Base-by-base conservation (phyloP, 2,113 vertebrate species). In the Piaya cayana region DNA sequence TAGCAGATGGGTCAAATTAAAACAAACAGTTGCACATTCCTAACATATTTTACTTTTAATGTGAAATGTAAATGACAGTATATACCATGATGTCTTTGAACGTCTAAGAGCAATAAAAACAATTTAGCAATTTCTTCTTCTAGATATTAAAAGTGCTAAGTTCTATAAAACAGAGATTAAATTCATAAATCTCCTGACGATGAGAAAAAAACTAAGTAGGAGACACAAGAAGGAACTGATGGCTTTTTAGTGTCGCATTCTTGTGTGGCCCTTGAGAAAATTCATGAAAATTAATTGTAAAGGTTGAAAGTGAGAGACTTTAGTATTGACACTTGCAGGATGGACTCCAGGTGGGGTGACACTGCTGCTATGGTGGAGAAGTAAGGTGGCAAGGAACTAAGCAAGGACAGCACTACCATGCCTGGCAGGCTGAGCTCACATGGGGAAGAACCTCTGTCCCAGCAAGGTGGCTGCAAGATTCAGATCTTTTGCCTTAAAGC, bases 1-100 rank as follows among this genome's bases (percentile, higher is more conserved):
- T 97, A 97, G 97, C 96, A 98, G 97, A 98, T 97, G 96, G 94
- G 94, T 96, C 95, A 97, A 97, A 98, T 98, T 97, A 98, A 97
- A 98, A 96, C 88, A 97, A 97, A 98, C 98, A 97, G 96, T 97
- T 98, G 92, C 6, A 76, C 94, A 93, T 96, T 97, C 87, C 10
- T 77, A 91, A 95, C 80, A 86, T 97, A 97, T 96, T 97, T 97
- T 95, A 92, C 95, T 96, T 98, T 98, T 95, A 97, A 98, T 97
- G 95, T 98, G 97, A 98, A 98, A 97, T 97, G 97, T 98, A 98
- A 98, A 97, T 97, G 98, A 93, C 55, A n/a, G 82, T 39, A 72
- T 88, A 92, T 82, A 90, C 84, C 94, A 97, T 91, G 81, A 92
- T 97, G 96, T 97, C 90, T 97, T 95, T 87, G 82, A 92, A 88